These are phyloP conservation scores for Chloroclystis v-ata DNA, from an alignment of 2,888 invertebrate species.

Conservation along the genomic window DNA sequence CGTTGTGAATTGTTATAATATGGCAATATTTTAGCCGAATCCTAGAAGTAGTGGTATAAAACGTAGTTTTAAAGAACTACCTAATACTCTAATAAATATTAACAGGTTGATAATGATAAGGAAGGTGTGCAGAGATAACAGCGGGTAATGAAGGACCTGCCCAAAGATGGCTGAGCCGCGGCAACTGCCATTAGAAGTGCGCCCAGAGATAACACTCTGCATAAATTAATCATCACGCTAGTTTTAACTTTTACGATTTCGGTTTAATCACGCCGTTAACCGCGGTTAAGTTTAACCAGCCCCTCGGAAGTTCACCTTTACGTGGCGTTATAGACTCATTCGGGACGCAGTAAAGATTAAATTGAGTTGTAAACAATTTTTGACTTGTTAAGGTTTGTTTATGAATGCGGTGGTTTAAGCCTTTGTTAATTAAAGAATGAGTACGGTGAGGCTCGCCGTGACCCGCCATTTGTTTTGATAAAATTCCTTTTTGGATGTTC, in stretches of 20 bases:
- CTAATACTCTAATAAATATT: too few relatives aligned
- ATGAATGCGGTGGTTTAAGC: constrained; percentile 7
- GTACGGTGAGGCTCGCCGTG: not conserved
- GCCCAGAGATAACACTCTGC: constrained; percentile 11
- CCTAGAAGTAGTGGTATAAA: too few relatives aligned
- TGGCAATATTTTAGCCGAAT: too few relatives aligned
- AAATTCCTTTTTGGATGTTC: not conserved
- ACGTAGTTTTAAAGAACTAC: too few relatives aligned
- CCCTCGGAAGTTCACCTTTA: constrained; percentile 12
- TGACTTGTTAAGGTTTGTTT: constrained; percentile 10
- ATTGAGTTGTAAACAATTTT: constrained; percentile 23
- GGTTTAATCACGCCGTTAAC: constrained; percentile 20
- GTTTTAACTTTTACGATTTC: constrained; percentile 21
- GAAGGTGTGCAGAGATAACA: too few relatives aligned
- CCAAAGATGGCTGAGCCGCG: too few relatives aligned
- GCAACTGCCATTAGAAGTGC: not conserved
- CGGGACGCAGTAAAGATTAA: constrained; percentile 13
- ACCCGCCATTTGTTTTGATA: not conserved
- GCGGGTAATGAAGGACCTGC: too few relatives aligned
- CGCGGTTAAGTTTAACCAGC: constrained; percentile 20
- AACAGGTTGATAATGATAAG: too few relatives aligned
- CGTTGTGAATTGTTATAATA: too few relatives aligned
- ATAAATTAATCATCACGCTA: constrained; percentile 17
- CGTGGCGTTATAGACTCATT: not conserved
- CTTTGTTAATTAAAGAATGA: constrained; percentile 3